A percentile compares a stretch with the other conserved stretches of the same genome.
Evolutionary conservation across 64 coral and sea anemone species (phyloP).

Genomic region (Pocillopora verrucosa): DNA sequence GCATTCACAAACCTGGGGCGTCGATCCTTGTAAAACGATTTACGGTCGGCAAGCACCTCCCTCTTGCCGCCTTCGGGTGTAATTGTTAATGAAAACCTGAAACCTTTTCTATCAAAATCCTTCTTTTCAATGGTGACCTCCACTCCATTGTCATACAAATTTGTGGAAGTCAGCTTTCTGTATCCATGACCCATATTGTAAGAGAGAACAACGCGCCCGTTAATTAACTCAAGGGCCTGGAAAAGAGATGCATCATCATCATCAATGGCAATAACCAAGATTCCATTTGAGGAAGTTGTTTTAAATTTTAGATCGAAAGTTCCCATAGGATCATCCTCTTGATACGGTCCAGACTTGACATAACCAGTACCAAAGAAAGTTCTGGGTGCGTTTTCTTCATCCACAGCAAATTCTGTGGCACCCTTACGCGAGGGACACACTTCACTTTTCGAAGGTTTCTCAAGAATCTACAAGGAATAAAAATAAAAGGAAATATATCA

Average conservation of each 20-base stretch:
- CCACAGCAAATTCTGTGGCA: neutral
- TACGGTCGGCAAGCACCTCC: neutral
- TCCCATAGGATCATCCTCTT: neutral
- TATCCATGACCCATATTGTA: conserved; percentile 46
- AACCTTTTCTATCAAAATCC: no score
- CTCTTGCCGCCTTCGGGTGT: neutral
- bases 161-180: neutral
- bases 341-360: neutral
- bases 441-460: neutral
- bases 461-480: neutral
- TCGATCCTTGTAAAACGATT: neutral
- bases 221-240: conserved; percentile 39
- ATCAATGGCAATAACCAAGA: conserved; percentile 36
- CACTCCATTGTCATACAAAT: neutral
- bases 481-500: neutral
- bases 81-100: neutral
- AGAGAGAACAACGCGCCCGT: conserved; percentile 6
- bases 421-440: neutral
- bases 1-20: neutral
- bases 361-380: conserved; percentile 33
- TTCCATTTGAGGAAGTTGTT: conserved; percentile 37
- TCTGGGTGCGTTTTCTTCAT: neutral
- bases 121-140: neutral
- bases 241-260: neutral
- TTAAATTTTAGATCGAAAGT: conserved; percentile 12